These are phyloP conservation scores for Spea bombifrons DNA, from an alignment of 2,113 vertebrate species.

Conservation along the genomic window DNA sequence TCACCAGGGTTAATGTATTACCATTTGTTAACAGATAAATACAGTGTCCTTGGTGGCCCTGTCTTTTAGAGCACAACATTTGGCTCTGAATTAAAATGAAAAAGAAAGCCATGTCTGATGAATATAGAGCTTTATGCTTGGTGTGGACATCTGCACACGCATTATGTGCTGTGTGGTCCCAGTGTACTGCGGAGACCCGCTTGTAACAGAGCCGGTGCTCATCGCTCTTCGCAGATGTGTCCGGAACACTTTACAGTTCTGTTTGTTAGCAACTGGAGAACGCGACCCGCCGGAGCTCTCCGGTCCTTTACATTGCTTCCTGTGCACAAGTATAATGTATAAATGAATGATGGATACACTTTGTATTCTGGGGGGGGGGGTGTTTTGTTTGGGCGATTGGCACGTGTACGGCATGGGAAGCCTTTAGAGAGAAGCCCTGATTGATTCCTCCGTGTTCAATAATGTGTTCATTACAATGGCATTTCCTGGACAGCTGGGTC, in stretches of 20 bases:
- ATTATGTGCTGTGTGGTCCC: not conserved
- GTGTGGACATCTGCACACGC: not conserved
- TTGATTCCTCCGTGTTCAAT: constrained; percentile 58
- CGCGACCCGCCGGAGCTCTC: not conserved
- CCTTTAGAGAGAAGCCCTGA: constrained; percentile 52
- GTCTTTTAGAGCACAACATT: too few species aligned
- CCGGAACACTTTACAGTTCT: not conserved
- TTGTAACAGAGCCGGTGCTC: not conserved
- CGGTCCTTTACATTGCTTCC: not conserved
- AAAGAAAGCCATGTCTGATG: too few species aligned
- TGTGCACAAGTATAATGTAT: not conserved
- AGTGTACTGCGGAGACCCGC: not conserved
- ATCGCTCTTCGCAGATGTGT: not conserved
- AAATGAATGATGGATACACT: constrained; percentile 27
- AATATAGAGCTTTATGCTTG: not conserved
- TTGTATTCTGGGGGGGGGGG: constrained; percentile 10
- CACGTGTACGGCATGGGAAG: constrained; percentile 50
- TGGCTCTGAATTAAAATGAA: too few species aligned
- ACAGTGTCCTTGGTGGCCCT: too few species aligned
- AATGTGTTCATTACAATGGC: constrained; percentile 65
- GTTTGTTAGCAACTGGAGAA: not conserved
- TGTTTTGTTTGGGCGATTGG: constrained; percentile 44
- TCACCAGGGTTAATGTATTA: too few species aligned
- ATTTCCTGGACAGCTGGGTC: constrained; percentile 74
- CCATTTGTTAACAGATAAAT: too few species aligned